Base-by-base conservation (phyloP, 2,888 invertebrate species). In the Diaphora mendica region DNA sequence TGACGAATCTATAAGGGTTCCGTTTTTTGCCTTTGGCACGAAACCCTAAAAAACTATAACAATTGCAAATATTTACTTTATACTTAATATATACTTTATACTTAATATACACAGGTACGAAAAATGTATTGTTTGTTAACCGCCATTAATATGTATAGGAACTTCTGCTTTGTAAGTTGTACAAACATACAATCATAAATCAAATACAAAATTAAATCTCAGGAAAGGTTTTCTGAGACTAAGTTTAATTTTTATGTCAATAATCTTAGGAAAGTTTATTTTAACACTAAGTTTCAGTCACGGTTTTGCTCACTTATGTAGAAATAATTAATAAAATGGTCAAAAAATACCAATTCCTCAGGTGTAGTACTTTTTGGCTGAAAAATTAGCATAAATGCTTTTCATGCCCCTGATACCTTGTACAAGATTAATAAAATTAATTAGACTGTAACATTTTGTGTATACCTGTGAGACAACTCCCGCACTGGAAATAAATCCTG, bases 121-220 rank as follows among this genome's bases (percentile, higher is more conserved):
- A 62, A 62, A 15, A 62, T 26, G 3, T 3, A 26, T 30, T 59
- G 13, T 59, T 59, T 59, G 59, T 26, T 59, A 48, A 48, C 20
- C n/a, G n/a, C n/a, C 59, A 59, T 59, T 59, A 59, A 26, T 59
- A 26, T 59, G 26, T 59, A 62, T 62, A 62, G 30, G 15, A 30
- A 30, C 17, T 30, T 30, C 62, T 62, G 62, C 5, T 15, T 62
- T 17, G 0, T 30, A 62, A 59, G 3, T n/a, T 13, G 30, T 62
- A 30, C 26, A 30, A 30, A 62, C 62, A 62, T 1, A 30, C 17
- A 17, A 13, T 62, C 62, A 30, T 62, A 30, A 62, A 62, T 62
- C 30, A 62, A 62, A 62, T n/a, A 55, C 55, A 55, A n/a, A 55
- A 51, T 51, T 51, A 23, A 51, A 55, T 55, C 51, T n/a, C 51